phyloP scores from a whole-genome alignment of 2,113 vertebrate species.

The Cyphomyrus plagiostoma region DNA sequence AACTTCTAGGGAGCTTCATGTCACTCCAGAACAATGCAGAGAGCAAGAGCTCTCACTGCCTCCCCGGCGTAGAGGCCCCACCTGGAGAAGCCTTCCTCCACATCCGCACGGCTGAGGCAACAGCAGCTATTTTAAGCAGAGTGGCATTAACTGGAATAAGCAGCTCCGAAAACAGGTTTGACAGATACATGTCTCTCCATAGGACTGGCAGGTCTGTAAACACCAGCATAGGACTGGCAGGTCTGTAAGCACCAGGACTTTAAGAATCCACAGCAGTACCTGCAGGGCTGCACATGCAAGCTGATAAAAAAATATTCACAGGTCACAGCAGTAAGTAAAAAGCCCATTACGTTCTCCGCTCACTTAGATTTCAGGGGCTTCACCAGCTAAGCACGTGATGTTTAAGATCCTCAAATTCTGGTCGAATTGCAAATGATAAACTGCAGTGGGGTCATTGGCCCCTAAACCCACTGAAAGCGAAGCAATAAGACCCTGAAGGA shows the following conservation, averaged over 20 bases:
- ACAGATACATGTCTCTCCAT: neutral
- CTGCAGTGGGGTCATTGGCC: neutral
- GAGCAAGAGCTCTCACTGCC: neutral
- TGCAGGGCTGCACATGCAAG: neutral
- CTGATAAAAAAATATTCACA: neutral
- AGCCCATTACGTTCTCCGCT: neutral
- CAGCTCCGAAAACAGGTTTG: neutral
- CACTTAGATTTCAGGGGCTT: neutral
- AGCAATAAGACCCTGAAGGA: conserved; percentile 50
- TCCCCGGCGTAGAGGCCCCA: neutral
- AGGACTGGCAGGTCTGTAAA: neutral
- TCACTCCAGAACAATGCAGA: neutral
- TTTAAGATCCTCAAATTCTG: neutral
- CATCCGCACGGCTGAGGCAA: conserved; percentile 2
- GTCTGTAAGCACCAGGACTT: neutral
- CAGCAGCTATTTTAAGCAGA: conserved; percentile 10
- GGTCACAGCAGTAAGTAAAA: neutral
- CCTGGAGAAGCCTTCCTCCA: neutral
- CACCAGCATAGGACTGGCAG: too few species aligned
- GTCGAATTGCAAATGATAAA: neutral
- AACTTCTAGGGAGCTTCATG: neutral
- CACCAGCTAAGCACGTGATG: neutral
- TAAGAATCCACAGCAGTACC: neutral
- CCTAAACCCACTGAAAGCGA: conserved; percentile 22
- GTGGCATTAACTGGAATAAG: neutral